Evolutionary conservation across 2,888 invertebrate genomes (phyloP).

Genomic region (Leptinotarsa haldemani): DNA sequence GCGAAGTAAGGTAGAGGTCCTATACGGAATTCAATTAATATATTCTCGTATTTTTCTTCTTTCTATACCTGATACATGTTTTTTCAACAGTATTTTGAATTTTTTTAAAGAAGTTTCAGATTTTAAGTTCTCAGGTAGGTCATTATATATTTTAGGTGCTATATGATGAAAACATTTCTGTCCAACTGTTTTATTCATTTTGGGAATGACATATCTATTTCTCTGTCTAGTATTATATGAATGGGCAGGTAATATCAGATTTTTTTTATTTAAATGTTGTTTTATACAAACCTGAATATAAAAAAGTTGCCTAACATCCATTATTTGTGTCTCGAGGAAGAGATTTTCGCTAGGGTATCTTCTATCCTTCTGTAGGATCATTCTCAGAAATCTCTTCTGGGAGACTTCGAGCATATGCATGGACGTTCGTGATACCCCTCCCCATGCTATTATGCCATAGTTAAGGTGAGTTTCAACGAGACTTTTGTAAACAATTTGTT

Average conservation of each 20-base stretch:
- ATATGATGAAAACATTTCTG: constrained; percentile 2
- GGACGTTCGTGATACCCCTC: constrained; percentile 20
- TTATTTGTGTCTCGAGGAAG: not conserved
- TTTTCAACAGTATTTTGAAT: no score
- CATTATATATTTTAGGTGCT: constrained; percentile 8
- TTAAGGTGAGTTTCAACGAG: constrained; percentile 21
- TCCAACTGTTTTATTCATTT: constrained; percentile 9
- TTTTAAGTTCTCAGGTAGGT: not conserved
- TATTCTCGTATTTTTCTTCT: no score
- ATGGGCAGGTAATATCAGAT: constrained; percentile 10
- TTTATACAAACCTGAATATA: constrained; percentile 17
- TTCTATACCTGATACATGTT: no score
- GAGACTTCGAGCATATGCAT: constrained; percentile 18
- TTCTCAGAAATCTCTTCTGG: constrained; percentile 22
- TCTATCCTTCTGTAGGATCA: constrained; percentile 13
- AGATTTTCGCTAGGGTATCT: constrained; percentile 20
- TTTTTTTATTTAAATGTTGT: constrained; percentile 9
- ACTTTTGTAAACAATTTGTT: constrained; percentile 21
- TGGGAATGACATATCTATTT: constrained; percentile 10
- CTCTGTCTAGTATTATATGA: constrained; percentile 10
- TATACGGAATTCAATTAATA: no score
- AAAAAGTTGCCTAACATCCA: constrained; percentile 20
- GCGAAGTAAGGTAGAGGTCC: no score
- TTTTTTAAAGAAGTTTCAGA: no score
- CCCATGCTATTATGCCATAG: constrained; percentile 24